Base-by-base conservation (phyloP, 2,888 invertebrate genomes). In the Cyaniris semiargus region DNA sequence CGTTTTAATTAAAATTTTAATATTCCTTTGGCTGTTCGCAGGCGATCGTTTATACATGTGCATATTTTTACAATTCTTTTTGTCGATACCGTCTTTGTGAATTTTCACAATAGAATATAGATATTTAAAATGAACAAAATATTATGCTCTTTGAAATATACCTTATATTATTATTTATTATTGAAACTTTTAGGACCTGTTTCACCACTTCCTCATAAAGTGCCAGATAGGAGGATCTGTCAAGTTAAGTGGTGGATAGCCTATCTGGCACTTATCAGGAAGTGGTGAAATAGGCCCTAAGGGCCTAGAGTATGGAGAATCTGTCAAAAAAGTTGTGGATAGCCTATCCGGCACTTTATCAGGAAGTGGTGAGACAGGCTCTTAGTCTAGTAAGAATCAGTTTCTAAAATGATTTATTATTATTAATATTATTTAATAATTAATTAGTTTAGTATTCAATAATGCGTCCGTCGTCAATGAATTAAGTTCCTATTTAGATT, bases 1-100 rank as follows among this genome's bases (percentile, higher is more conserved):
- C 23, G 27, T 48, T 48, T 71, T 74, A 74, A 74, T 74, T 23
- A 74, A 74, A 74, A 74, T 53, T 74, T 53, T 53, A 27, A 74
- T 74, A 74, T 74, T 48, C 74, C 71, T 66, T 66, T 27, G 66
- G 23, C 27, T 66, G 18, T 66, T 66, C 66, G 66, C 60, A 31
- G 66, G 27, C 66, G 13, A 66, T 66, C 31, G 66, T 15, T 66
- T 31, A 66, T 66, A 66, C 27, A 66, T 66, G 66, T 66, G 66
- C 66, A 66, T 66, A 66, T 66, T 66, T 60, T 66, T 66, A 66
- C 60, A 15, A 66, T 27, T 31, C 27, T 66, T 66, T 31, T 31
- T 66, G 15, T 66, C 66, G 27, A 66, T 31, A 66, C 66, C 8
- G 23, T 66, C 13, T 60, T 60, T 60, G 10, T 66, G 6, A 66